Evolutionary conservation across 2,888 invertebrate species (phyloP), one percentile per base, ranked within the genome.

Genomic region (Bursaphelenchus okinawaensis): DNA sequence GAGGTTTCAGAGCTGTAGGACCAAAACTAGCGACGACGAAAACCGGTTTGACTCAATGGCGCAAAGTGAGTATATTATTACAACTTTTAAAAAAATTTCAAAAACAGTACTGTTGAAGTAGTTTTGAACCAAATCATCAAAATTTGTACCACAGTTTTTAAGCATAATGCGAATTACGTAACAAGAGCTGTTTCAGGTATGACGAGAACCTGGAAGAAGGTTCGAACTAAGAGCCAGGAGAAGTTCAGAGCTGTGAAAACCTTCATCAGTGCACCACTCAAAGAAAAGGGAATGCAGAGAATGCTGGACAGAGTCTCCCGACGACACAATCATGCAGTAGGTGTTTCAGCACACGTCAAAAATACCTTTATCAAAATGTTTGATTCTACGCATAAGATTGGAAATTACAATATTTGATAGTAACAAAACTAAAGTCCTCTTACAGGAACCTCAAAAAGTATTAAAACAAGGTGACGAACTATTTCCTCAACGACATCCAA

Each of bases 191-290:
- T 54, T 54, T 1, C 54, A 54, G 54, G 23, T 26, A 54, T 54
- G 23, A 54, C 12, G 16, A 22, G 54, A 16, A 54, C 23, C 1
- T 54, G 23, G 23, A 54, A 54, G 7, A 54, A 22, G 19, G 26
- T 54, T 54, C 54, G 54, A 16, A 22, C 23, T n/a, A 22, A 26
- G 26, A 54, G 54, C 19, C 12, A 54, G 19, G 54, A 54, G 4
- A 54, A 66, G 8, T 52, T 67, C 24, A 6, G n/a, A 16, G 27
- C 52, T 16, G 59, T 67, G 31, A 64, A 65, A 26, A 65, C 59
- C 26, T 64, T 67, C 24, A 65, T 67, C 26, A 60, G 63, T n/a
- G 52, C 58, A 9, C 54, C 57, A 29, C 54, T 50, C 27, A 54
- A 65, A 20, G 24, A 50, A 19, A 26, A 23, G 2, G 31, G 60